These are phyloP conservation scores for Zeugodacus cucurbitae DNA, from an alignment of 1,140 invertebrate genomes.

Conservation along the genomic window DNA sequence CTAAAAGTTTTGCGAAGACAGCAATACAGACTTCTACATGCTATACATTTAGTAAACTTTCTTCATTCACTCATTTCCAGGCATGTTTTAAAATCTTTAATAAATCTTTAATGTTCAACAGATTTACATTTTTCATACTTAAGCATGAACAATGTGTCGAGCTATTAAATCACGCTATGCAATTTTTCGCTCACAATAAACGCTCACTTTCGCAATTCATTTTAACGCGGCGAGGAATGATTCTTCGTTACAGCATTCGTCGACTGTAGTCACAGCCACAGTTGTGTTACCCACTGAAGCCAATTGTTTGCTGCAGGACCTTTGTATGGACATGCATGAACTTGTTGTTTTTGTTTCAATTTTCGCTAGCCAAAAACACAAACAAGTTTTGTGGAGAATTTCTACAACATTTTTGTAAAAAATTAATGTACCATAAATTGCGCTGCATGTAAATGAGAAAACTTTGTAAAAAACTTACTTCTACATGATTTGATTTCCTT, in stretches of 20 bases:
- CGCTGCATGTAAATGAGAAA: slow-evolving; percentile 26
- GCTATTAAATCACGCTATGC: neutral
- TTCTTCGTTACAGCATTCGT: neutral
- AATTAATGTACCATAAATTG: slow-evolving; percentile 36
- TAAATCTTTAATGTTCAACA: no score
- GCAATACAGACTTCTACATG: no score
- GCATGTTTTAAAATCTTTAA: no score
- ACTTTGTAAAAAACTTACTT: neutral
- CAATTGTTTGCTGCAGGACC: neutral
- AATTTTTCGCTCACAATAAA: neutral
- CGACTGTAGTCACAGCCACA: neutral
- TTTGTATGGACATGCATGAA: neutral
- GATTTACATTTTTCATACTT: no score
- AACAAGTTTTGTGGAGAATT: no score
- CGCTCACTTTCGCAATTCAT: neutral
- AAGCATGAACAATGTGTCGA: neutral
- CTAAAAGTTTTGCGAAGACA: no score
- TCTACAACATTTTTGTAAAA: neutral
- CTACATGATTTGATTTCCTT: neutral
- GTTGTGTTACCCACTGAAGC: neutral
- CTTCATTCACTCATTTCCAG: no score
- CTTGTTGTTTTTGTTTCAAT: slow-evolving; percentile 20
- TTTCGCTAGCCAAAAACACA: neutral
- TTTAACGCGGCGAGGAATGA: neutral
- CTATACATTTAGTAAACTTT: no score